Percentiles rank a stretch among this genome's conserved stretches.
phyloP scores from a whole-genome alignment of 2,797 vertebrate species.

The Mus minutoides region DNA sequence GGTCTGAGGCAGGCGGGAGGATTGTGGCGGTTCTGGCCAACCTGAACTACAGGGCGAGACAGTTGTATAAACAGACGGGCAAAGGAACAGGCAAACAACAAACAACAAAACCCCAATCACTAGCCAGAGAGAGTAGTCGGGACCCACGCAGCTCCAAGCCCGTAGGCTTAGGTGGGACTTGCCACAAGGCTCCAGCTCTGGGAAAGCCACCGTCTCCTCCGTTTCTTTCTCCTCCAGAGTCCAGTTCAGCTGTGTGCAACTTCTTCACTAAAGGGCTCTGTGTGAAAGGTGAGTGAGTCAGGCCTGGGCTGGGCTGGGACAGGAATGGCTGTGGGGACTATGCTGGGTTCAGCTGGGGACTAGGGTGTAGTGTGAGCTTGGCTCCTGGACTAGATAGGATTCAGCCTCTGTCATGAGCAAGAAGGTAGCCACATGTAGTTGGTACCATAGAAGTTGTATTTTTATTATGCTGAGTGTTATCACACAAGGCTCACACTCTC shows the following conservation, averaged over 20 bases:
- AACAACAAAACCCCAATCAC: neutral
- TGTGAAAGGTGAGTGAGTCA: slow-evolving; percentile 69
- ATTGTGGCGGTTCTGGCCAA: neutral
- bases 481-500: neutral
- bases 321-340: fast-evolving
- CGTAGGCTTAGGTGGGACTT: no score
- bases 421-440: neutral
- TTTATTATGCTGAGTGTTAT: neutral
- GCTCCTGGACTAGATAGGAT: neutral
- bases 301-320: neutral
- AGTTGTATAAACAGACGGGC: neutral
- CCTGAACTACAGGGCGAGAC: neutral
- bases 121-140: neutral
- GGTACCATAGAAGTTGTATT: neutral
- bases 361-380: no score
- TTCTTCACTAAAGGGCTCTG: slow-evolving; percentile 72
- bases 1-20: neutral
- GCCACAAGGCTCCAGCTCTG: no score
- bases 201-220: neutral
- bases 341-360: neutral
- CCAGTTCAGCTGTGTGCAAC: slow-evolving; percentile 17
- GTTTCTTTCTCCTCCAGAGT: slow-evolving; percentile 53
- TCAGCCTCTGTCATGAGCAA: neutral
- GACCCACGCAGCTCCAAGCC: neutral
- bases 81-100: neutral